Evolutionary conservation across 2,888 invertebrate species (phyloP).

Genomic region (Crioceris asparagi): DNA sequence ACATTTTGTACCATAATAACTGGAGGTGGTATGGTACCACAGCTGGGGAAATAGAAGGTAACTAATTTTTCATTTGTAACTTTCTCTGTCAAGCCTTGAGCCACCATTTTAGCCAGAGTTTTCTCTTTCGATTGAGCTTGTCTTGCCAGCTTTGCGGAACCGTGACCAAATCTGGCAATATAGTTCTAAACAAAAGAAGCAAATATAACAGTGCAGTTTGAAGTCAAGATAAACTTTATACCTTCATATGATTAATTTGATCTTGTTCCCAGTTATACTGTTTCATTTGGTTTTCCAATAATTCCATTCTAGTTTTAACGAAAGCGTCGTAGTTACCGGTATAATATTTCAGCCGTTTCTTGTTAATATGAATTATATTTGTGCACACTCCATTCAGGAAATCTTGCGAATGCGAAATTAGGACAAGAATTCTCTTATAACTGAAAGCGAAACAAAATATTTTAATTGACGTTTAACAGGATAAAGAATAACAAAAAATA

Average conservation of each 20-base stretch:
- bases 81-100: slow-evolving; percentile 92
- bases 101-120: slow-evolving; percentile 98
- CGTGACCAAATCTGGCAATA: slow-evolving; percentile 98
- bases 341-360: slow-evolving; percentile 88
- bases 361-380: slow-evolving; percentile 92
- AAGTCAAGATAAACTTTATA: slow-evolving; percentile 30
- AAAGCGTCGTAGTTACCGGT: slow-evolving; percentile 93
- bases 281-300: slow-evolving; percentile 97
- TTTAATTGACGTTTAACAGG: not conserved
- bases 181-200: slow-evolving; percentile 60
- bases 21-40: slow-evolving; percentile 95
- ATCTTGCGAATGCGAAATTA: slow-evolving; percentile 99
- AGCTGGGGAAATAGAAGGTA: slow-evolving; percentile 91
- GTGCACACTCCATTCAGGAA: slow-evolving; percentile 96
- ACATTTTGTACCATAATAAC: slow-evolving; percentile 99
- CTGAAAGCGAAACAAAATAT: slow-evolving; percentile 37
- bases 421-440: slow-evolving; percentile 91
- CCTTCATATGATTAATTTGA: slow-evolving; percentile 98
- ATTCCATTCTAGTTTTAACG: slow-evolving; percentile 82
- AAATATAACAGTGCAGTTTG: no score
- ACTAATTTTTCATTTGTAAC: slow-evolving; percentile 83
- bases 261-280: slow-evolving; percentile 99
- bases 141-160: slow-evolving; percentile 94
- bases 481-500: no score
- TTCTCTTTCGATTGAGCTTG: slow-evolving; percentile 99